Evolutionary conservation across 2,797 vertebrate genomes (phyloP).

Genomic region (Sciurus vulgaris): DNA sequence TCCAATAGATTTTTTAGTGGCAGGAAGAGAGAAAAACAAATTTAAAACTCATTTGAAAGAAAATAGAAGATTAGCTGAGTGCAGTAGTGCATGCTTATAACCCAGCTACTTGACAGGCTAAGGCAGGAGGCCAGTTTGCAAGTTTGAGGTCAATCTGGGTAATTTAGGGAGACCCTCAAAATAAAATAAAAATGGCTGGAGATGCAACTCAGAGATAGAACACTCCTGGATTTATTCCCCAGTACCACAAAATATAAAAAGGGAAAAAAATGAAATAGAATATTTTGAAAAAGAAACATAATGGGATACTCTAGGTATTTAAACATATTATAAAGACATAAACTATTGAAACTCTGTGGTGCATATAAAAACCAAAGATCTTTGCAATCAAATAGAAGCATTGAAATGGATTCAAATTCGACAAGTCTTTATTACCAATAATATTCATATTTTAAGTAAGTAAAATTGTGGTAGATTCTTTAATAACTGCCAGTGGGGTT

Average conservation of each 20-base stretch:
- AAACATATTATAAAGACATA: neutral
- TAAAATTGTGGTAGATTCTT: neutral
- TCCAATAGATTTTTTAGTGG: constrained; percentile 5
- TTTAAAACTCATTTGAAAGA: constrained; percentile 19
- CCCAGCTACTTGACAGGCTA: neutral
- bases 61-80: neutral
- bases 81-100: neutral
- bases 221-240: neutral
- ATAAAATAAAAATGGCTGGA: neutral
- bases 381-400: constrained; percentile 5
- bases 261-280: neutral
- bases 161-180: neutral
- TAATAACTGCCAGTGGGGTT: neutral
- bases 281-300: constrained; percentile 45
- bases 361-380: neutral
- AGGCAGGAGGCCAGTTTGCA: neutral
- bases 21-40: neutral
- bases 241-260: too few relatives aligned
- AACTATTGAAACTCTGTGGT: neutral
- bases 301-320: neutral
- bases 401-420: neutral
- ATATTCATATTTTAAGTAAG: constrained; percentile 50
- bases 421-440: constrained; percentile 19
- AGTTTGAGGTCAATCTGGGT: neutral
- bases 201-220: neutral